Evolutionary conservation across 2,797 vertebrate genomes (phyloP), one percentile per base, ranked within the genome.

Genomic region (Hypotaenidia philippensis): DNA sequence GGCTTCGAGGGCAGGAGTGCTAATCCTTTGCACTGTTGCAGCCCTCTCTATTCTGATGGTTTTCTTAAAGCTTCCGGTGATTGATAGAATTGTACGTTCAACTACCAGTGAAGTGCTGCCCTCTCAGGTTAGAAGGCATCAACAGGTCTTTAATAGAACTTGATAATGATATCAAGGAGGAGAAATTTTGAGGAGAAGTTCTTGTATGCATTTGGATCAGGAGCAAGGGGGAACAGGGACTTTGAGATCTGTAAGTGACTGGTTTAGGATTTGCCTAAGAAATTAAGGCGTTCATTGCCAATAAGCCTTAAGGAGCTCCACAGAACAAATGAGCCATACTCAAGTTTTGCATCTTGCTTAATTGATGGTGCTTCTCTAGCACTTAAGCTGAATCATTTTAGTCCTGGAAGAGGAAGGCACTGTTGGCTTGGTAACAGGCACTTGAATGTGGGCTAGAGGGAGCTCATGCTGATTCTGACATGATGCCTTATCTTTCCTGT

Each of bases 401-500:
- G 15, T 50, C 72, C 38, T 60, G 59, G 75, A 82, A 80, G 47
- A 53, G 56, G 56, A 63, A 79, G 22, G 26, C 25, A 4, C 41
- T 83, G 32, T 31, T 87, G 45, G 27, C 49, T 88, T 93, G 80
- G 74, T 75, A 85, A 86, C 71, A 36, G 40, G 36, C 18, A 14
- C n/a, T 40, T 5, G 4, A 1, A 29, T 71, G 40, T 47, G 76
- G 63, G 34, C 69, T 49, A 40, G 65, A 56, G 79, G 53, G 83
- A 94, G 61, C 53, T 96, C 44, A 21, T 50, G 66, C 63, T 83
- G 19, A 47, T 89, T 90, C 56, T 93, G 69, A 92, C 22, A 13
- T 88, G 74, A 70, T 3, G 3, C 29, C 55, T 82, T 90, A 27
- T 93, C 66, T 95, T 96, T 90, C 66, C 59, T 95, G 18, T 91